Percentiles rank a stretch among this genome's conserved stretches.
phyloP scores from a whole-genome alignment of 2,888 invertebrate genomes.

The Bruchidius siliquastri region DNA sequence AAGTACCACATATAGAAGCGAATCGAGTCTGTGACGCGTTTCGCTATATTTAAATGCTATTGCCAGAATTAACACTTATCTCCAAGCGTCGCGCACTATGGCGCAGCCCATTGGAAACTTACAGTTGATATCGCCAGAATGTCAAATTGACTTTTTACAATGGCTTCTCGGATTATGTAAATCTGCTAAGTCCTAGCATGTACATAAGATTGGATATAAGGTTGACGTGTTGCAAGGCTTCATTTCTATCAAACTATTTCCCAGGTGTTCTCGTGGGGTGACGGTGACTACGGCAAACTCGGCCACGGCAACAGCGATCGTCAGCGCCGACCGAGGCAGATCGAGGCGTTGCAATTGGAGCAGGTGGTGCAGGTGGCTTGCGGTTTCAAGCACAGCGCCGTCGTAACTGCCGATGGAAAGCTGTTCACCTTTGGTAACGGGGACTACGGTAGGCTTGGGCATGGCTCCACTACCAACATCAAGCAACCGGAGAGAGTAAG shows the following conservation, averaged over 20 bases:
- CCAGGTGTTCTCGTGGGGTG: slow-evolving; percentile 58
- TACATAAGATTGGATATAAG: too few species aligned
- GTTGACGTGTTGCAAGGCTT: too few species aligned
- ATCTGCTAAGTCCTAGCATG: too few species aligned
- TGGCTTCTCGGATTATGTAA: too few species aligned
- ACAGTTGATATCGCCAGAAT: too few species aligned
- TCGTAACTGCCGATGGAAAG: slow-evolving; percentile 59
- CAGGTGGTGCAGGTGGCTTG: slow-evolving; percentile 58
- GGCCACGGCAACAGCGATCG: slow-evolving; percentile 63
- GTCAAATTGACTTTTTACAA: too few species aligned
- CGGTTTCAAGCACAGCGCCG: slow-evolving; percentile 62
- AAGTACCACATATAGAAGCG: too few species aligned
- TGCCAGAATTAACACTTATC: too few species aligned
- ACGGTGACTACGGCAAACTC: slow-evolving; percentile 60
- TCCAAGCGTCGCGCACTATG: too few species aligned
- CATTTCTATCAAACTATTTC: neutral
- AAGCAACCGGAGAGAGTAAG: slow-evolving; percentile 57
- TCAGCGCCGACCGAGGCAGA: slow-evolving; percentile 58
- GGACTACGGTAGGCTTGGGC: slow-evolving; percentile 58
- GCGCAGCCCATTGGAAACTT: too few species aligned
- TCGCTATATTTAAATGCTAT: too few species aligned
- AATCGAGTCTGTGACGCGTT: too few species aligned
- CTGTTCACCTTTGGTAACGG: slow-evolving; percentile 63
- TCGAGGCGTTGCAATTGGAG: slow-evolving; percentile 58
- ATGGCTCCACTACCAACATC: slow-evolving; percentile 57